Base-by-base conservation (phyloP, 2,113 vertebrate species). In the Opisthocomus hoazin region DNA sequence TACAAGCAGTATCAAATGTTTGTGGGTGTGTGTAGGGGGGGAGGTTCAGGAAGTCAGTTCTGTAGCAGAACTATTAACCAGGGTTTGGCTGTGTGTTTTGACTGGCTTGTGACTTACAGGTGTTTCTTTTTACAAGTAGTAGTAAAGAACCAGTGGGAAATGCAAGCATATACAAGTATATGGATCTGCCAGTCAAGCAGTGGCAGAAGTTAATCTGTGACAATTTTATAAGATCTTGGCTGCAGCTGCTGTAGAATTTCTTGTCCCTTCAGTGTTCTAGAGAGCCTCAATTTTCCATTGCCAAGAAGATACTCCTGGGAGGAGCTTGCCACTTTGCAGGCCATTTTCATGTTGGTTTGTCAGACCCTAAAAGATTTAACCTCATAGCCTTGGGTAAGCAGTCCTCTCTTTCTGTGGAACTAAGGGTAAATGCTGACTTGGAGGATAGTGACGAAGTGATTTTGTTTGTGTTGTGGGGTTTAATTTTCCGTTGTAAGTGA, bases 71-170 rank as follows among this genome's bases (percentile, higher is more conserved):
- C n/a, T 57, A 29, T 51, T 78, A 95, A 68, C 88, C 81, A 92
- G 87, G 91, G 68, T 56, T 96, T 91, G 97, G 90, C 95, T 96
- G 94, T 97, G 96, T 90, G 69, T 97, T 97, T 97, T 97, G 84
- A 87, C 60, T 96, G 96, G 84, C 93, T 85, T 96, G 93, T 85
- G 90, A 69, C 46, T 94, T 81, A 30, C 41, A 86, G 70, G 57
- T 88, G 16, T 74, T 85, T 94, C 56, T 60, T 92, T 64, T 80
- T 57, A 73, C 92, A 97, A 95, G 87, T 56, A 88, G 32, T 39
- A 10, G 21, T 83, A 57, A 69, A 91, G 70, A 81, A 29, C 8
- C n/a, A 58, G 15, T 79, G 46, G 36, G 56, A 91, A 81, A 32
- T 21, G 16, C 30, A 54, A 66, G 18, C 12, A 5, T 41, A 32